Evolutionary conservation across 2,888 invertebrate species (phyloP).

Genomic region (Linnaemya tessellans): DNA sequence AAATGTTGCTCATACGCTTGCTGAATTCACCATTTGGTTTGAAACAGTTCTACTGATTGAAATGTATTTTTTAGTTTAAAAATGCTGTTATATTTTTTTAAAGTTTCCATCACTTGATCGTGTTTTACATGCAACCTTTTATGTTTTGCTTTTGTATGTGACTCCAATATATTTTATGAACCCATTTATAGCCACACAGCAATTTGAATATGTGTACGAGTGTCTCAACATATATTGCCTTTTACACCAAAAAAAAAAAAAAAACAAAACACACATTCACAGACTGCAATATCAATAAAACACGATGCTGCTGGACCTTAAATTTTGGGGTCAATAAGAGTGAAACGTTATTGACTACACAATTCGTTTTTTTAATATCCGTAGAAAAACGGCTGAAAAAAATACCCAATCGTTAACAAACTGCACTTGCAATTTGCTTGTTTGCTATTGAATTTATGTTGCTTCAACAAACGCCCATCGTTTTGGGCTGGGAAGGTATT

Average conservation of each 20-base stretch:
- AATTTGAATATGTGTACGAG: not conserved
- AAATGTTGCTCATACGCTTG: not conserved
- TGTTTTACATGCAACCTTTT: not conserved
- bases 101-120: not conserved
- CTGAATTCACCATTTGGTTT: too few species aligned
- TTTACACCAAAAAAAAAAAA: not conserved
- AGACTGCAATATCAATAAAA: conserved; percentile 6
- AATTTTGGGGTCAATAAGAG: conserved; percentile 57
- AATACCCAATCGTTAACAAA: not conserved
- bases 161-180: not conserved
- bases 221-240: not conserved
- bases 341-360: conserved; percentile 22
- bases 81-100: not conserved
- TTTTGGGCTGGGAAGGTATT: not conserved
- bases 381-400: not conserved
- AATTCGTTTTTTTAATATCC: not conserved
- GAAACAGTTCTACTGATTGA: too few species aligned
- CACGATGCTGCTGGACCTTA: not conserved
- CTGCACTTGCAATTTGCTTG: conserved; percentile 19
- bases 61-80: not conserved
- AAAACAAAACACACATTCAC: not conserved
- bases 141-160: not conserved
- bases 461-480: conserved; percentile 5
- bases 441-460: conserved; percentile 41
- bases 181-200: not conserved